Percentiles rank a stretch among this genome's conserved stretches.
These are phyloP conservation scores for Glandiceps talaboti DNA, from an alignment of 53 echinoderm and acorn worm genomes.

Conservation along the genomic window DNA sequence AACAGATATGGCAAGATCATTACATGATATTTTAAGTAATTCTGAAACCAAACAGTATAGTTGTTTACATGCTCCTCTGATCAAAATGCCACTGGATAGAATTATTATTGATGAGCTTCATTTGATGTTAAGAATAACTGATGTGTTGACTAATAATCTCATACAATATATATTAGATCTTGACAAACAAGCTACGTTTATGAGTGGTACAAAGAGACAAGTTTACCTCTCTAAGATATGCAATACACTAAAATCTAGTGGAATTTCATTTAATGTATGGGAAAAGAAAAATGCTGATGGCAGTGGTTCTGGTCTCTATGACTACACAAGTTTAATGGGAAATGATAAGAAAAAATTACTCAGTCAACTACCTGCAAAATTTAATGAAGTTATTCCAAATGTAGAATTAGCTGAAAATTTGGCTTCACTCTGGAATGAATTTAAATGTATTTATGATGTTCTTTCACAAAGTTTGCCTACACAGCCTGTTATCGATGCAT, in stretches of 20 bases:
- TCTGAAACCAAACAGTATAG: background rate
- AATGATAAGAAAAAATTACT: background rate
- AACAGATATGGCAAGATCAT: background rate
- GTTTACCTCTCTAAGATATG: background rate
- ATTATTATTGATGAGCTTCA: background rate
- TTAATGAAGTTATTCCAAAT: background rate
- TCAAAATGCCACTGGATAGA: background rate
- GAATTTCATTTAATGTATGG: background rate
- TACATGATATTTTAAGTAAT: background rate
- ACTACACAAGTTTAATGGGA: background rate
- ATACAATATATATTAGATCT: background rate
- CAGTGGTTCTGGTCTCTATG: background rate
- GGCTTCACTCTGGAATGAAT: background rate
- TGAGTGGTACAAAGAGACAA: background rate
- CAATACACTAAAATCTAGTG: background rate
- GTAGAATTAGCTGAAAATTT: background rate
- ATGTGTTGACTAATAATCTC: background rate
- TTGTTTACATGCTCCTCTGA: background rate
- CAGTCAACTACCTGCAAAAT: background rate
- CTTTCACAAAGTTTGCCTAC: background rate
- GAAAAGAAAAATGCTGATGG: background rate
- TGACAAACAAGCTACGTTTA: background rate
- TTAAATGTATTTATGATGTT: background rate
- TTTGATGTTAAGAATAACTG: background rate
- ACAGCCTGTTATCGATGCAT: background rate